Evolutionary conservation across 2,113 vertebrate genomes (phyloP), one percentile per base, ranked within the genome.

Genomic region (Melanerpes formicivorus): DNA sequence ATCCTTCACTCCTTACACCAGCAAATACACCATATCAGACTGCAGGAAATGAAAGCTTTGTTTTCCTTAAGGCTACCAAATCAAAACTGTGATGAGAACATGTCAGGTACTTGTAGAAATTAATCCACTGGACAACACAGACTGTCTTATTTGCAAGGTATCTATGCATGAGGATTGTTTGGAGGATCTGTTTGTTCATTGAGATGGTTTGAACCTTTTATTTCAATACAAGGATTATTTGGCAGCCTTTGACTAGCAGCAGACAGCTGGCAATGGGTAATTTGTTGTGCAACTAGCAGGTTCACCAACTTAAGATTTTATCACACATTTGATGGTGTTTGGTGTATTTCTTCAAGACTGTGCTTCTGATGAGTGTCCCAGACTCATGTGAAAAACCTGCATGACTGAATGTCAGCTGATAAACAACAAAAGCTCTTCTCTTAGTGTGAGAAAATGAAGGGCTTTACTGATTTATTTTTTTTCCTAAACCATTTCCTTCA

Each of bases 41-140:
- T 40, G 14, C 60, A 50, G 67, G 72, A 65, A 67, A 12, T 3
- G 18, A 67, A 87, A 90, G 44, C 65, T 87, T 94, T 92, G 54
- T 82, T 93, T 93, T 93, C 75, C 72, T 87, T 71, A 58, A 88
- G 58, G 72, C 65, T 93, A 14, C 52, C 62, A 54, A 94, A 78
- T 72, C 79, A 77, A 94, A 87, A 65, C 6, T 72, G 18, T 59
- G 80, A 91, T 42, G 86, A 79, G 89, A 87, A 87, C 79, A 72
- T 34, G 56, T 60, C 75, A 90, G 83, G 69, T 64, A 85, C 87
- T 85, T 87, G 75, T 62, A 83, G 32, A 54, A 85, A 90, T 89
- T 89, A 92, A 91, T 91, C 85, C 70, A 83, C 65, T 83, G 89
- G 69, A 95, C 87, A 80, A 95, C 76, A 79, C 15, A 25, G 71